Evolutionary conservation across 2,888 invertebrate genomes (phyloP).

Genomic region (Meganola albula): DNA sequence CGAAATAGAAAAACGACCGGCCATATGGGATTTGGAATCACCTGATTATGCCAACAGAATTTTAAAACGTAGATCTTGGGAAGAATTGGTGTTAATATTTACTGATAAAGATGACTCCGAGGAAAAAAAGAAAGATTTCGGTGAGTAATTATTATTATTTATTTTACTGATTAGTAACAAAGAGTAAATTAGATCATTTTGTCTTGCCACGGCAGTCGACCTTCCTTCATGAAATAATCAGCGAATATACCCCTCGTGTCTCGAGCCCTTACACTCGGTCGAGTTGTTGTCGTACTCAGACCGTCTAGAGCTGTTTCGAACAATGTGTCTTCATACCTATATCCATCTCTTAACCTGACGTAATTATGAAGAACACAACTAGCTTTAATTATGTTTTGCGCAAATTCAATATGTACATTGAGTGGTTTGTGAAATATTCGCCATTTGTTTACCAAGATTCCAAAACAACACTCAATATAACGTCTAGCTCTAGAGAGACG

Average conservation of each 20-base stretch:
- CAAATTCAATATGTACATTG: conserved; percentile 2
- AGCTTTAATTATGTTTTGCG: conserved; percentile 3
- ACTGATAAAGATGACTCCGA: conserved; percentile 5
- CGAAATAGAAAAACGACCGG: conserved; percentile 7
- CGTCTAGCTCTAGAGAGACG: conserved; percentile 7
- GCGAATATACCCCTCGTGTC: conserved; percentile 9
- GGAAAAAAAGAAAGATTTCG: conserved; percentile 7
- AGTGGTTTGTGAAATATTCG: conserved; percentile 4
- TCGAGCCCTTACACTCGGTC: conserved; percentile 10
- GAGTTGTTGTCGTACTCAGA: conserved; percentile 7
- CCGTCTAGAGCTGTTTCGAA: conserved; percentile 7
- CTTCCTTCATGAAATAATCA: conserved; percentile 8
- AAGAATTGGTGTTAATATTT: conserved; percentile 8
- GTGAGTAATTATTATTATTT: conserved; percentile 6
- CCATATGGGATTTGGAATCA: conserved; percentile 4
- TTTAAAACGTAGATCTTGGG: conserved; percentile 6
- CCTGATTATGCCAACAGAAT: conserved; percentile 5
- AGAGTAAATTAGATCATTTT: conserved; percentile 5
- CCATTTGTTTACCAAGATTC: conserved; percentile 5
- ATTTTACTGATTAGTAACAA: too few relatives aligned
- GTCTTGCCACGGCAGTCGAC: conserved; percentile 3
- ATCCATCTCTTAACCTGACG: conserved; percentile 8
- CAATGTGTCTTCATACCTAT: conserved; percentile 12
- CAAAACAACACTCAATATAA: conserved; percentile 4
- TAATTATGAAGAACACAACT: conserved; percentile 5